Conservation (phyloP, 2,888 invertebrate genomes). For the Malachius bipustulatus region DNA sequence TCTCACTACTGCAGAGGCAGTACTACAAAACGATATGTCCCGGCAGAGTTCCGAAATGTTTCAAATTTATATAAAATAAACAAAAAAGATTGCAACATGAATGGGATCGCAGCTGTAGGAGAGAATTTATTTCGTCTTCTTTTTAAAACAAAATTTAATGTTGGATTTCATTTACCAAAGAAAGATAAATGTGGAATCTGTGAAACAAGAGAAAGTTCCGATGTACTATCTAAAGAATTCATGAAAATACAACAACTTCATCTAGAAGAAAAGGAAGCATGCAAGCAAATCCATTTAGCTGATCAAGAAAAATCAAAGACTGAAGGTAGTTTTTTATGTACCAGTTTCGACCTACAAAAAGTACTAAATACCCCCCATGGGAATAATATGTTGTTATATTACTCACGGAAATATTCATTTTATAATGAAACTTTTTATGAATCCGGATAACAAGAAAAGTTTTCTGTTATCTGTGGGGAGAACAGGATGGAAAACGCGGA, state of each 20-base stretch:
- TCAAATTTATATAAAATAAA: slow-evolving; percentile 12
- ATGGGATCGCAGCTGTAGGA: slow-evolving; percentile 5
- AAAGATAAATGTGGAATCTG: slow-evolving; percentile 18
- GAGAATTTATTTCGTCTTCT: slow-evolving; percentile 10
- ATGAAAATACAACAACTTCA: slow-evolving; percentile 3
- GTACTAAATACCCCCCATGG: slow-evolving; percentile 23
- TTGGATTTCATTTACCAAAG: slow-evolving; percentile 16
- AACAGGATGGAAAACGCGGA: slow-evolving; percentile 19
- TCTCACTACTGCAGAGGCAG: slow-evolving; percentile 10
- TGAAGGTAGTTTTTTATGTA: slow-evolving; percentile 6
- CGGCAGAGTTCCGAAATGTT: slow-evolving; percentile 10
- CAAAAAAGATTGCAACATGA: slow-evolving; percentile 7
- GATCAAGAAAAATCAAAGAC: slow-evolving; percentile 7
- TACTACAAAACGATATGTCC: slow-evolving; percentile 8
- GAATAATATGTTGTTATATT: slow-evolving; percentile 19
- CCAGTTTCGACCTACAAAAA: slow-evolving; percentile 11
- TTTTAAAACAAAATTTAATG: slow-evolving; percentile 15
- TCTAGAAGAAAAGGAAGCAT: slow-evolving; percentile 10
- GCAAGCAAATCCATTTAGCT: slow-evolving; percentile 6
- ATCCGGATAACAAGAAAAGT: slow-evolving; percentile 14
- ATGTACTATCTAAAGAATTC: neutral
- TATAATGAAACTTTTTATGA: slow-evolving; percentile 18
- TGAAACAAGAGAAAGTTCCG: slow-evolving; percentile 4
- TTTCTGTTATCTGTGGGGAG: slow-evolving; percentile 19
- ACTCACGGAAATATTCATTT: slow-evolving; percentile 16